A percentile compares a stretch with the other conserved stretches of the same genome.
Evolutionary conservation across 2,888 invertebrate species (phyloP).

Genomic region (Aricia artaxerxes): DNA sequence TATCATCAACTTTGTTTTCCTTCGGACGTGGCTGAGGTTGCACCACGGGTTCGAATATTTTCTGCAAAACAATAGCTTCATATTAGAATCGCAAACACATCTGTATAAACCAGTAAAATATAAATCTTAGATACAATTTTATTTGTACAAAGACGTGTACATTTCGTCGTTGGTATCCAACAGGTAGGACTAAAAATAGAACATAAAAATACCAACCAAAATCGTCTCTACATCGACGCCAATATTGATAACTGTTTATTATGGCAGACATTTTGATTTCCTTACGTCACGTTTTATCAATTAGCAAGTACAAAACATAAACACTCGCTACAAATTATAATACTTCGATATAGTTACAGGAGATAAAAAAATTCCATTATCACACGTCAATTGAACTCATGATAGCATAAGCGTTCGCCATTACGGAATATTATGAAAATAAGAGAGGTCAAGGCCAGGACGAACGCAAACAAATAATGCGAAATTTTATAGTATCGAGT

Average conservation of each 20-base stretch:
- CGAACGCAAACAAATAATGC: slow-evolving; percentile 72
- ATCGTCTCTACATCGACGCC: slow-evolving; percentile 16
- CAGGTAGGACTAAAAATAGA: slow-evolving; percentile 24
- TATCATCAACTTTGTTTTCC: slow-evolving; percentile 61
- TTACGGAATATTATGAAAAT: slow-evolving; percentile 81
- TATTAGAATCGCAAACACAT: not conserved
- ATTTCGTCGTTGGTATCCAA: slow-evolving; percentile 6
- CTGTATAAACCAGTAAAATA: not conserved
- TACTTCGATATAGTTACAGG: slow-evolving; percentile 6
- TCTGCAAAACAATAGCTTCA: slow-evolving; percentile 55
- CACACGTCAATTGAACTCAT: slow-evolving; percentile 64
- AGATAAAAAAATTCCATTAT: slow-evolving; percentile 59
- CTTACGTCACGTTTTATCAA: slow-evolving; percentile 30
- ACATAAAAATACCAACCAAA: slow-evolving; percentile 28
- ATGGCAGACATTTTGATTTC: slow-evolving; percentile 33
- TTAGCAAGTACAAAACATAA: slow-evolving; percentile 30
- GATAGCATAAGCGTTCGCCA: slow-evolving; percentile 76
- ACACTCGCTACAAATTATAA: slow-evolving; percentile 10
- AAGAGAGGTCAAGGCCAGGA: slow-evolving; percentile 79
- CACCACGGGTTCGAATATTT: slow-evolving; percentile 69
- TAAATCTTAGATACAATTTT: not conserved
- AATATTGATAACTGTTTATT: slow-evolving; percentile 33
- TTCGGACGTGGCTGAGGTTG: slow-evolving; percentile 71
- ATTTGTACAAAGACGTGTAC: not conserved
- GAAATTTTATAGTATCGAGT: slow-evolving; percentile 45